Evolutionary conservation across 1,140 invertebrate genomes (phyloP), one percentile per base, ranked within the genome.

Genomic region (Hirudo medicinalis): DNA sequence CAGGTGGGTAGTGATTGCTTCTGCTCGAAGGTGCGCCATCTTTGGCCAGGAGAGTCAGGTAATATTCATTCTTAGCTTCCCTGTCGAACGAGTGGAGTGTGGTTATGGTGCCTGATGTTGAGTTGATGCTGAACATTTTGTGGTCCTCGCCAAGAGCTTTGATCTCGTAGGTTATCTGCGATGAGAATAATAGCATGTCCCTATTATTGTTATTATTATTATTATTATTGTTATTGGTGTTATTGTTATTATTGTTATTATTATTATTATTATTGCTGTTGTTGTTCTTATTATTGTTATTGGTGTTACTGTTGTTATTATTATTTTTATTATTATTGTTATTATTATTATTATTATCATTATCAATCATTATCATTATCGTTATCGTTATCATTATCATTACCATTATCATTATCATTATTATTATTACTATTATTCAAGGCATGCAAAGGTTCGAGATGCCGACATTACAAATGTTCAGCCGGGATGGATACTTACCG

Each of bases 11-110:
- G 77, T 89, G 89, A 80, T 94, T 93, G 2, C 92, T 92, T 74
- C 92, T 84, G 22, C 91, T 91, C 0, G 92, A 95, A 13, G 92
- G 89, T 71, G 91, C 90, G 66, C 91, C 92, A 81, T 96, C 92
- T 66, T 91, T 84, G 0, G 92, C 92, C 79, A 92, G 91, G 72
- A 96, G 91, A 79, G 94, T 91, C 75, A 96, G 82, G 13, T 92
- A 92, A 82, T 95, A 96, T 49, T 92, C 92, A 79, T 94, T 91
- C 84, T 92, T 93, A 81, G 94, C 91, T 74, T 93, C 88, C 85
- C 94, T 90, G 80, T 94, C 91, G 85, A 96, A 95, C 74, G 92
- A 89, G 63, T 91, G 85, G 81, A 92, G 92, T 5, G 92, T 95
- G 82, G 90, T 93, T 76, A 96, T 90, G 82, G 94, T 91, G 0